These are phyloP conservation scores for Brachyrhaphis roseni DNA, from an alignment of 2,797 vertebrate genomes.

Conservation along the genomic window DNA sequence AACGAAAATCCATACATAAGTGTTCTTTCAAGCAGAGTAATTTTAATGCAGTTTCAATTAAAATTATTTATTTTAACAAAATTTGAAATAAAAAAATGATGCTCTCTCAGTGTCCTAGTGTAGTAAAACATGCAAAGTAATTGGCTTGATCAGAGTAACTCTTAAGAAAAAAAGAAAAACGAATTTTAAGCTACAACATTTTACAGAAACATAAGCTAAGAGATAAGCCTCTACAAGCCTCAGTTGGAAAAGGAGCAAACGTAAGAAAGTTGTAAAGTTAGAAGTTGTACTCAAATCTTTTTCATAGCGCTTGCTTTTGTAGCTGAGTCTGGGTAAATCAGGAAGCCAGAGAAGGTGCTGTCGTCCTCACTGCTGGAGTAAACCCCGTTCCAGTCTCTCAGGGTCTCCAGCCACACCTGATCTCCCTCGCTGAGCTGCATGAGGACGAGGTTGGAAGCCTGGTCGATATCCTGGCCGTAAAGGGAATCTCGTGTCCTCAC, in stretches of 20 bases:
- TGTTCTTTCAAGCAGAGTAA: slow-evolving; percentile 48
- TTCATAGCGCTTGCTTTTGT: slow-evolving; percentile 23
- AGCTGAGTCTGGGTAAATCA: slow-evolving; percentile 83
- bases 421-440: slow-evolving; percentile 86
- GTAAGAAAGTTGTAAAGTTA: neutral
- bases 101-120: slow-evolving; percentile 31
- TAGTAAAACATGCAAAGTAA: slow-evolving; percentile 45
- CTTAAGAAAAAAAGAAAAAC: slow-evolving; percentile 7
- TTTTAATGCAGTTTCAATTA: slow-evolving; percentile 68
- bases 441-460: slow-evolving; percentile 90
- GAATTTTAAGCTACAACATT: slow-evolving; percentile 25
- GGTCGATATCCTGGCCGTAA: slow-evolving; percentile 94
- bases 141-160: slow-evolving; percentile 40
- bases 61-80: slow-evolving; percentile 19
- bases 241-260: neutral
- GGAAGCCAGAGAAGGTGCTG: slow-evolving; percentile 93
- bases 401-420: slow-evolving; percentile 94
- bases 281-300: slow-evolving; percentile 41
- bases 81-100: slow-evolving; percentile 27
- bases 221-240: slow-evolving; percentile 30
- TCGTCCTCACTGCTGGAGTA: slow-evolving; percentile 93
- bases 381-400: slow-evolving; percentile 93
- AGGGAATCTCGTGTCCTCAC: slow-evolving; percentile 90
- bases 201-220: slow-evolving; percentile 37
- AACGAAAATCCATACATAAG: slow-evolving; percentile 21